A percentile compares a stretch with the other conserved stretches of the same genome.
phyloP scores from a whole-genome alignment of 2,888 invertebrate genomes.

The Dolichomitus sp. region DNA sequence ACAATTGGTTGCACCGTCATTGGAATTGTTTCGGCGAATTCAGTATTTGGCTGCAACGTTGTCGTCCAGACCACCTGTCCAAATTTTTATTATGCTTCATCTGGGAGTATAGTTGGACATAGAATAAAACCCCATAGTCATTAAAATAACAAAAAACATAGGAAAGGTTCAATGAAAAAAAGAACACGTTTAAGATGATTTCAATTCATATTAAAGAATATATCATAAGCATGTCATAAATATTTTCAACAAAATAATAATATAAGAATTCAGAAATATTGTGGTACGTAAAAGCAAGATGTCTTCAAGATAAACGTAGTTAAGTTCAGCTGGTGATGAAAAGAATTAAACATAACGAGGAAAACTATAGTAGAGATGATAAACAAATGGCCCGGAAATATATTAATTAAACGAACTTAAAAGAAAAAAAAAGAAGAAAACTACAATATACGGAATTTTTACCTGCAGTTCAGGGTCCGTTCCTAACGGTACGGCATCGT shows the following conservation, averaged over 20 bases:
- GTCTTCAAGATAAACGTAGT: background rate
- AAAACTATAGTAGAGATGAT: slow-evolving; percentile 5
- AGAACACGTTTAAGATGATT: background rate
- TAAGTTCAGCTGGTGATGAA: slow-evolving; percentile 10
- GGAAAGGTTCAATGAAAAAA: background rate
- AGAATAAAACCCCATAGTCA: background rate
- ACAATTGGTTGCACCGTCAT: background rate
- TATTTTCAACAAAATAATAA: no score
- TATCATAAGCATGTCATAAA: background rate
- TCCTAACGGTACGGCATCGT: slow-evolving; percentile 50
- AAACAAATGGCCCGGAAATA: background rate
- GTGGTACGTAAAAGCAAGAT: background rate
- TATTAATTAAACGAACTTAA: background rate
- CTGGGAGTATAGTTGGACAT: background rate
- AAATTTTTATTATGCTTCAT: slow-evolving; percentile 4
- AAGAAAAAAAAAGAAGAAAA: background rate
- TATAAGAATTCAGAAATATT: background rate
- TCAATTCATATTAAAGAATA: background rate
- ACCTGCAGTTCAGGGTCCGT: slow-evolving; percentile 39
- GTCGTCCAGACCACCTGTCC: slow-evolving; percentile 23
- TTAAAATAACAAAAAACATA: background rate
- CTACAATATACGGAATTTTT: background rate
- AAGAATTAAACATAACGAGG: slow-evolving; percentile 12
- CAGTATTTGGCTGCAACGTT: background rate
- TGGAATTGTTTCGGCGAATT: background rate